Conservation (phyloP, 2,797 vertebrate species). For the Crax fasciolata region DNA sequence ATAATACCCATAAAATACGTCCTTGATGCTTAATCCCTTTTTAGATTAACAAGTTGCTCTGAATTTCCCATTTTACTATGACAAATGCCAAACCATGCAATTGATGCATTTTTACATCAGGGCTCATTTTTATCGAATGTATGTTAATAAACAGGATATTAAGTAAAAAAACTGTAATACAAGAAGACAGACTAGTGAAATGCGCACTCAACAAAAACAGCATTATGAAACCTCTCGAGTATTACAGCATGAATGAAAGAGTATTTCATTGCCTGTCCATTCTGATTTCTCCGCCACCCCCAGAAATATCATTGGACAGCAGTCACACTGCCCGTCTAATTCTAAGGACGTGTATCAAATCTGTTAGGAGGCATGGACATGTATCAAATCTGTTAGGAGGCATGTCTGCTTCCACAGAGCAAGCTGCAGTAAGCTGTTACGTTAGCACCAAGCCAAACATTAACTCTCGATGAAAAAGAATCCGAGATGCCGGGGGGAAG, state of each 20-base stretch:
- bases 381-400: slow-evolving; percentile 36
- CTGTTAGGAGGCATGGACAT: slow-evolving; percentile 16
- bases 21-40: background rate
- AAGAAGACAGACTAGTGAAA: background rate
- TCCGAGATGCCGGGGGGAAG: background rate
- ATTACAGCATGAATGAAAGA: background rate
- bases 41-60: background rate
- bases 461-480: slow-evolving; percentile 28
- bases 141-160: background rate
- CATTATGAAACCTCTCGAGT: background rate
- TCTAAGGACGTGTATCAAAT: slow-evolving; percentile 31
- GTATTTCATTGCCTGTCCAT: background rate
- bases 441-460: slow-evolving; percentile 32
- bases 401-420: background rate
- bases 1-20: background rate
- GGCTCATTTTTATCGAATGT: background rate
- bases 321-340: background rate
- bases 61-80: background rate
- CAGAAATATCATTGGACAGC: slow-evolving; percentile 40
- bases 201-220: background rate
- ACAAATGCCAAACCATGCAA: background rate
- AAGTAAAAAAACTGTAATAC: background rate
- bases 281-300: slow-evolving; percentile 36
- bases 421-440: slow-evolving; percentile 41
- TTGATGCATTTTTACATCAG: background rate